Percentiles rank a stretch among this genome's conserved stretches.
These are phyloP conservation scores for Drosophila niveifrons DNA, from an alignment of 2,888 invertebrate species.

Conservation along the genomic window DNA sequence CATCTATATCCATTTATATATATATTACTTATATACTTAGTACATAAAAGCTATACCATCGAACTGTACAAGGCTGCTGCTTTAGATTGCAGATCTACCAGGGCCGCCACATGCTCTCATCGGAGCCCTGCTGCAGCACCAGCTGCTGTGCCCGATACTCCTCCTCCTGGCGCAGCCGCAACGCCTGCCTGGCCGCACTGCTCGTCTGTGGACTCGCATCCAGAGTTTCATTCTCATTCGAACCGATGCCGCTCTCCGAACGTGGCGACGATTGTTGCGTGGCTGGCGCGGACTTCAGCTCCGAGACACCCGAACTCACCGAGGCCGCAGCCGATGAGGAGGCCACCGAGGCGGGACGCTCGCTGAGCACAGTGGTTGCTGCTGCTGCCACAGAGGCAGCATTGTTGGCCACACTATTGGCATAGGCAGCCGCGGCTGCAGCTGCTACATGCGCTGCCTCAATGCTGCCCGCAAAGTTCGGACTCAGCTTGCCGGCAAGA, in stretches of 20 bases:
- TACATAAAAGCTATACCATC: constrained; percentile 68
- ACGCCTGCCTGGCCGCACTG: constrained; percentile 68
- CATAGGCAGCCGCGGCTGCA: constrained; percentile 76
- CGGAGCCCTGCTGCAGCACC: constrained; percentile 72
- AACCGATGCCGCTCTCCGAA: constrained; percentile 71
- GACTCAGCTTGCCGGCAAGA: constrained; percentile 61
- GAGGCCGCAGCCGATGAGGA: constrained; percentile 66
- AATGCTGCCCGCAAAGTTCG: constrained; percentile 68
- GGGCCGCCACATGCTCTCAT: constrained; percentile 87
- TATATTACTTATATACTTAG: constrained; percentile 51
- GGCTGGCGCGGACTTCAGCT: constrained; percentile 67
- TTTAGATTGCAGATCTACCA: constrained; percentile 83
- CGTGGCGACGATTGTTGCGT: constrained; percentile 73
- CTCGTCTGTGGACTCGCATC: constrained; percentile 69
- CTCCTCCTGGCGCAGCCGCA: constrained; percentile 72
- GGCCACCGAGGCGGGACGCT: constrained; percentile 73
- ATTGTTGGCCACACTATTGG: constrained; percentile 69
- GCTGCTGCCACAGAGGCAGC: constrained; percentile 49
- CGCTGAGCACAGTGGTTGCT: constrained; percentile 52
- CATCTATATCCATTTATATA: constrained; percentile 32
- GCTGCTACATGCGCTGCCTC: constrained; percentile 80
- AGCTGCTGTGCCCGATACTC: constrained; percentile 63
- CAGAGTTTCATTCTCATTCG: constrained; percentile 66
- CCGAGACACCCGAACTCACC: constrained; percentile 74
- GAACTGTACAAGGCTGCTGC: constrained; percentile 55